Percentiles rank a stretch among this genome's conserved stretches.
Evolutionary conservation across 2,113 vertebrate species (phyloP).

Genomic region (Cephalopholis sonnerati): DNA sequence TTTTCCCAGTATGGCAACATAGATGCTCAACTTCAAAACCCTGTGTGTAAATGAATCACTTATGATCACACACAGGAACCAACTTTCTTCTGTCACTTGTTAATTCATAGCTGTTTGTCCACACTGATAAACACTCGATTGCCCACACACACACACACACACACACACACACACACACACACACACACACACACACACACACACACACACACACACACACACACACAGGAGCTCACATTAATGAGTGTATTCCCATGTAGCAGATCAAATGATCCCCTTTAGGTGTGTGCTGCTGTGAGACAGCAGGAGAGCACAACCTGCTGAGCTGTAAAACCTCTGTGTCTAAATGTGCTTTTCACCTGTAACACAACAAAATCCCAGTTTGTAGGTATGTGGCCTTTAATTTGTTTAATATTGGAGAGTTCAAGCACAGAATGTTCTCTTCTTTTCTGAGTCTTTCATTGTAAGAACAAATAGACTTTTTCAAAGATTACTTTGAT

Average conservation of each 20-base stretch:
- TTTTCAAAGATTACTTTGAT: neutral
- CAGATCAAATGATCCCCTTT: neutral
- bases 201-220: slow-evolving; percentile 1
- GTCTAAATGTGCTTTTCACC: neutral
- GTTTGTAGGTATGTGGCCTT: neutral
- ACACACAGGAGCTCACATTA: neutral
- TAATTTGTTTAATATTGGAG: neutral
- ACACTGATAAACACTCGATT: too few species aligned
- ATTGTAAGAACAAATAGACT: neutral
- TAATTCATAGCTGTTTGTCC: neutral
- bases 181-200: slow-evolving; percentile 3
- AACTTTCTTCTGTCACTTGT: neutral
- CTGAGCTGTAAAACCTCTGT: neutral
- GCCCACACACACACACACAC: too few species aligned
- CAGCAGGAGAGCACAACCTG: slow-evolving; percentile 5
- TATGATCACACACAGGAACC: too few species aligned
- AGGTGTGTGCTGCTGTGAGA: slow-evolving; percentile 1
- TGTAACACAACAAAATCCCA: neutral
- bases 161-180: slow-evolving; percentile 5
- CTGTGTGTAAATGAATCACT: too few species aligned
- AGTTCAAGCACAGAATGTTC: neutral
- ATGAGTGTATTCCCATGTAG: neutral
- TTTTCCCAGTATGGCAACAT: neutral
- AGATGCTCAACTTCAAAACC: neutral
- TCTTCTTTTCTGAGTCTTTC: neutral